Evolutionary conservation across 53 echinoderm and acorn worm genomes (phyloP).

Genomic region (Luidia sarsii): DNA sequence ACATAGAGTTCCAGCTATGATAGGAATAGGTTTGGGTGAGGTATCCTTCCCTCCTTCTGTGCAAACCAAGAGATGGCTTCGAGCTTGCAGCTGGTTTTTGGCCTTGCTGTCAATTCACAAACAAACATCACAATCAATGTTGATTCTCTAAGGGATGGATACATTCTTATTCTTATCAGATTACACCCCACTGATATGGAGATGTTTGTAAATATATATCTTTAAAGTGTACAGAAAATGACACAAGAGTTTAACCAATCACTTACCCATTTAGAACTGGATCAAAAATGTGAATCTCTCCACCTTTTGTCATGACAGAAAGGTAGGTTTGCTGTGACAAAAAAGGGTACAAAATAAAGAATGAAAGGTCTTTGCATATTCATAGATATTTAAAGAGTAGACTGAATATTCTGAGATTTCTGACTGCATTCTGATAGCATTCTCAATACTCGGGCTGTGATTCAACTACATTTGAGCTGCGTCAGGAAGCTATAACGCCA

Average conservation of each 20-base stretch:
- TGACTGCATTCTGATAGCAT: no score
- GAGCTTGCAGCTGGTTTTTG: conserved; percentile 77
- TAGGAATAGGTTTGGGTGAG: conserved; percentile 77
- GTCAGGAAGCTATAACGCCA: no score
- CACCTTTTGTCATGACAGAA: conserved; percentile 76
- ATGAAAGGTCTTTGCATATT: no score
- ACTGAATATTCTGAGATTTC: no score
- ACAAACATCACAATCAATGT: no score
- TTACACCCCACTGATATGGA: not conserved
- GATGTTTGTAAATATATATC: not conserved
- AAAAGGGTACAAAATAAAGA: no score
- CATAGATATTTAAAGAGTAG: no score
- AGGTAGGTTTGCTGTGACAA: conserved; percentile 47
- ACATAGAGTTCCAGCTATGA: conserved; percentile 68
- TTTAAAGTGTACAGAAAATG: not conserved
- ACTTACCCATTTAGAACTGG: conserved; percentile 92
- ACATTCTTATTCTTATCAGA: no score
- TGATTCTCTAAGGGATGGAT: no score
- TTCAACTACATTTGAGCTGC: no score
- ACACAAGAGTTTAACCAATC: no score
- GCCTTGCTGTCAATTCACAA: conserved; percentile 58
- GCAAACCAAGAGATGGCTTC: conserved; percentile 67
- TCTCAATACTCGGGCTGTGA: no score
- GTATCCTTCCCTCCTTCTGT: conserved; percentile 69
- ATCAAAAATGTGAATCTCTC: conserved; percentile 84